phyloP scores from a whole-genome alignment of 2,113 vertebrate species.

The Tringa solitaria region DNA sequence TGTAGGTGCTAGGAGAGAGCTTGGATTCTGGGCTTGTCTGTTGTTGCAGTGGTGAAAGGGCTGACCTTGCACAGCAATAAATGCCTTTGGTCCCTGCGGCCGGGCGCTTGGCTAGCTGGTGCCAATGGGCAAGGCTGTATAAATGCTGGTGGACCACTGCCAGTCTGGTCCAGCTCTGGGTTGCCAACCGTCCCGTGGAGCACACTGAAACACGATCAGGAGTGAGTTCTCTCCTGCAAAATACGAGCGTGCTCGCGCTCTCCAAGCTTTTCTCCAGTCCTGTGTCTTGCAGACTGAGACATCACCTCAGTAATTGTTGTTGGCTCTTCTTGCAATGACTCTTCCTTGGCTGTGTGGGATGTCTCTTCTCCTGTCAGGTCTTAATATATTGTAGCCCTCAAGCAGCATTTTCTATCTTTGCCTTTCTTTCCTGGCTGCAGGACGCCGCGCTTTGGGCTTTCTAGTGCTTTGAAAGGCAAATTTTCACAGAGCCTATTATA shows the following conservation, averaged over 20 bases:
- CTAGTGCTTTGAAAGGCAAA: slow-evolving; percentile 3
- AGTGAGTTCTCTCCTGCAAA: not conserved
- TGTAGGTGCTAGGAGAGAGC: not conserved
- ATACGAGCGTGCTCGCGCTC: not conserved
- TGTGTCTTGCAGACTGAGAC: slow-evolving; percentile 8
- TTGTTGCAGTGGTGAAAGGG: not conserved
- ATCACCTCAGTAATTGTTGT: slow-evolving; percentile 61
- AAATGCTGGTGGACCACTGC: not conserved
- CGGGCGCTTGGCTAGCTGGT: not conserved
- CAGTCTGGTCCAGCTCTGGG: not conserved
- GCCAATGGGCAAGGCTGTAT: not conserved
- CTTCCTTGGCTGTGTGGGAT: not conserved
- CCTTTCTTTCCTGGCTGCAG: not conserved
- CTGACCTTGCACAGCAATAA: slow-evolving; percentile 7
- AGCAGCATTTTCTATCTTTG: slow-evolving; percentile 19
- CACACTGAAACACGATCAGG: not conserved
- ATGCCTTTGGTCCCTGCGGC: not conserved
- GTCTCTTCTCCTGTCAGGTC: not conserved
- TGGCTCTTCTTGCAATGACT: slow-evolving; percentile 44
- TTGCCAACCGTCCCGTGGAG: not conserved
- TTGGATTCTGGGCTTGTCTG: not conserved
- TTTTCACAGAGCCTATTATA: slow-evolving; percentile 25
- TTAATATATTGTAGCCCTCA: not conserved
- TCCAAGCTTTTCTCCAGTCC: slow-evolving; percentile 10
- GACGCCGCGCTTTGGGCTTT: not conserved